Conservation (phyloP, 1,140 invertebrate genomes). For the Leptinotarsa texana region DNA sequence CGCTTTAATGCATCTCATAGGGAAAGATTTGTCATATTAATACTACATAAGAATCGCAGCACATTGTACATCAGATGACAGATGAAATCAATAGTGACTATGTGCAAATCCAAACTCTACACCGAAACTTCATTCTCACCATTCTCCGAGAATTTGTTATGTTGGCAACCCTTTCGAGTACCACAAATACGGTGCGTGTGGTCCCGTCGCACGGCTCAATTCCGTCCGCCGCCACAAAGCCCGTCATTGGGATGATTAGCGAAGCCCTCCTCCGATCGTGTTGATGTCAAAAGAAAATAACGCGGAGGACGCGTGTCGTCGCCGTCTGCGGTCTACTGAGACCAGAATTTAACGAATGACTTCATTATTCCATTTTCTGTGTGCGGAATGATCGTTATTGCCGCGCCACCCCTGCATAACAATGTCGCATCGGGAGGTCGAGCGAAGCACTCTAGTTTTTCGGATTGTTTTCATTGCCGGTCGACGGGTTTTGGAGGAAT, state of each 20-base stretch:
- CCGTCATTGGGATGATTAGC: constrained; percentile 20
- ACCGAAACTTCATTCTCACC: no score
- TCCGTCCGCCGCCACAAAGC: constrained; percentile 1
- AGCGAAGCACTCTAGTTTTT: no score
- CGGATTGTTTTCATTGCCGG: no score
- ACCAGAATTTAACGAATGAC: constrained; percentile 19
- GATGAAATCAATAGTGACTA: no score
- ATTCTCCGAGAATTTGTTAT: no score
- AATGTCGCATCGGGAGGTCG: background rate
- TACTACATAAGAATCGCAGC: no score
- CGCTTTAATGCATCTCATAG: no score
- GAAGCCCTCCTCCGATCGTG: constrained; percentile 11
- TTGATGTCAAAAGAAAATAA: constrained; percentile 21
- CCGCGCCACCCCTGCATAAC: background rate
- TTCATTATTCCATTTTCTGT: constrained; percentile 18
- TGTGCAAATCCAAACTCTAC: no score
- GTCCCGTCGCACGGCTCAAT: background rate
- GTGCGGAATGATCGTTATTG: constrained; percentile 2
- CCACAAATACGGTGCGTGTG: background rate
- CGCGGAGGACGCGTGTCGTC: constrained; percentile 1
- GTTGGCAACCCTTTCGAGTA: background rate
- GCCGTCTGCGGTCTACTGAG: constrained; percentile 17
- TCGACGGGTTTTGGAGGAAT: no score
- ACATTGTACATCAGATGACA: no score
- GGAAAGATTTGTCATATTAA: no score